These are phyloP conservation scores for Eristalinus sepulchralis DNA, from an alignment of 2,888 invertebrate species.

Conservation along the genomic window DNA sequence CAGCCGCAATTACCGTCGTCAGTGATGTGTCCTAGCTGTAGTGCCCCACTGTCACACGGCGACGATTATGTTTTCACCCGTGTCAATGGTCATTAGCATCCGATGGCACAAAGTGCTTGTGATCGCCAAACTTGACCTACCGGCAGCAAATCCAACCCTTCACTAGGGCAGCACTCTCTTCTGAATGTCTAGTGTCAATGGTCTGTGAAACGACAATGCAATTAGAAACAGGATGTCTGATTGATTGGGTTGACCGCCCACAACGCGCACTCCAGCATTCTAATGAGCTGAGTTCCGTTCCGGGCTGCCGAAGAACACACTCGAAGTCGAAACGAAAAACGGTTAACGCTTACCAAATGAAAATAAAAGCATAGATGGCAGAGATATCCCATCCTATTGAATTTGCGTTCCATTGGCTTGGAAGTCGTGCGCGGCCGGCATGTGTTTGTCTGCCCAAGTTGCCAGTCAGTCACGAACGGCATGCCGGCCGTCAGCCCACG, in stretches of 20 bases:
- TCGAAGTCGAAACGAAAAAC: constrained; percentile 3
- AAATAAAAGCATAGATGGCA: constrained; percentile 46
- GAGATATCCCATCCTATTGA: background rate
- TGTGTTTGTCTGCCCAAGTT: background rate
- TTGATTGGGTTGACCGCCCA: constrained; percentile 53
- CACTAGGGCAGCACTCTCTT: background rate
- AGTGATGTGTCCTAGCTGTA: background rate
- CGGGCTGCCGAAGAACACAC: background rate
- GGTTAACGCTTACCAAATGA: constrained; percentile 27
- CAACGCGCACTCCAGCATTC: constrained; percentile 37
- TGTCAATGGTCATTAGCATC: constrained; percentile 1
- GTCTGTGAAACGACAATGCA: constrained; percentile 23
- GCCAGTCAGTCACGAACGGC: background rate
- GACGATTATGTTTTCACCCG: background rate
- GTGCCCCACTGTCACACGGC: background rate
- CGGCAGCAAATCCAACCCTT: background rate
- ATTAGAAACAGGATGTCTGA: constrained; percentile 51
- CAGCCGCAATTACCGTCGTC: constrained; percentile 31
- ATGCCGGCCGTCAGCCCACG: background rate
- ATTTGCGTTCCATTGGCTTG: background rate
- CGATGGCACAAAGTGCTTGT: background rate
- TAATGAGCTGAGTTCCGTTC: constrained; percentile 41
- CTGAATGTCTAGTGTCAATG: constrained; percentile 24
- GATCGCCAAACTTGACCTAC: background rate
- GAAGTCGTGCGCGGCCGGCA: constrained; percentile 1